Conservation (phyloP, 2,113 vertebrate species). For the Ophthalmotilapia sp. region DNA sequence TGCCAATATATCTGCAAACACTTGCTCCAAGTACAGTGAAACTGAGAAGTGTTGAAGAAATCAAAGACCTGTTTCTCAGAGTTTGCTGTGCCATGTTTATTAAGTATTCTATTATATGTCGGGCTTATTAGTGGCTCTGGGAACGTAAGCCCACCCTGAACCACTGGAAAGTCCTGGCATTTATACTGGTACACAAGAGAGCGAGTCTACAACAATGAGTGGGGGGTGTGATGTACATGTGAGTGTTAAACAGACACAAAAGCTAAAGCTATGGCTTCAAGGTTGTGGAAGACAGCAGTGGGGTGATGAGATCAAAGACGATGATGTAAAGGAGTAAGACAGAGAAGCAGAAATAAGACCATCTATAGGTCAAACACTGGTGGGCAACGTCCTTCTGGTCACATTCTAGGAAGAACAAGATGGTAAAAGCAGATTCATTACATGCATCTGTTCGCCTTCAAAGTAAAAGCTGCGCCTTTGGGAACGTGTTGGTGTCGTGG, state of each 20-base stretch:
- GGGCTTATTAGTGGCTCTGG: background rate
- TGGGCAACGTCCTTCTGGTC: background rate
- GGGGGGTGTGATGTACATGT: background rate
- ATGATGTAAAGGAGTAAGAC: background rate
- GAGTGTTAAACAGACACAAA: background rate
- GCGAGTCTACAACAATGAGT: background rate
- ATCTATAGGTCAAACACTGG: background rate
- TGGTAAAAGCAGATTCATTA: background rate
- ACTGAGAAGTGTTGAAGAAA: background rate
- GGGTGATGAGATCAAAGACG: background rate
- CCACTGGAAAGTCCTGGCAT: background rate
- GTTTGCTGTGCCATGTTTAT: background rate
- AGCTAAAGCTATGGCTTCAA: background rate
- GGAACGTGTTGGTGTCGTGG: background rate
- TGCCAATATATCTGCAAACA: background rate
- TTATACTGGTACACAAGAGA: background rate
- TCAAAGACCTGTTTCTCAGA: background rate
- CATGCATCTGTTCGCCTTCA: background rate
- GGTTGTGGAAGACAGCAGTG: background rate
- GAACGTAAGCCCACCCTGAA: background rate
- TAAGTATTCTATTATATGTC: background rate
- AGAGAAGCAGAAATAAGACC: background rate
- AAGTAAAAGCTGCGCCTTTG: background rate
- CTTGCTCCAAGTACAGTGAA: background rate
- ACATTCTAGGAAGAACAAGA: background rate